Base-by-base conservation (phyloP, 2,888 invertebrate genomes). In the Drosophila aldrichi region DNA sequence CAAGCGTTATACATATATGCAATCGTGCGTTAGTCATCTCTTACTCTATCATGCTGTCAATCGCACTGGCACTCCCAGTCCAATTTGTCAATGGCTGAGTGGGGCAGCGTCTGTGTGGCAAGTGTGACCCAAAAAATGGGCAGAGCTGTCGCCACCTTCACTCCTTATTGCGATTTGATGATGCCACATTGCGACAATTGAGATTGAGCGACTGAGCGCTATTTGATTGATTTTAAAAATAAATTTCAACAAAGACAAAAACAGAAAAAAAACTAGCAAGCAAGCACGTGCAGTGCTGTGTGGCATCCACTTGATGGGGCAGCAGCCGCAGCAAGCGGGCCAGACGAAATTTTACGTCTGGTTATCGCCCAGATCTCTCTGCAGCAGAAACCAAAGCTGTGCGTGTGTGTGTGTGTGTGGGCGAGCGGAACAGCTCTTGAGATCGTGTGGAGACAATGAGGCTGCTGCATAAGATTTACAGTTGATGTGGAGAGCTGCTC, bases 191-290 rank as follows among this genome's bases (percentile, higher is more conserved):
- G 63, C 41, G 58, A 70, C 51, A 68, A 68, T 68, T 36, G 46
- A 44, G 56, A 52, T 44, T 54, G 70, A 62, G 44, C 58, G 61
- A 66, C 67, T 36, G 61, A 70, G 60, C 36, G 54, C 40, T 68
- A 64, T 75, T 84, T 82, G 84, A 86, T 86, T 83, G 84, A 86
- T 79, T 82, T 86, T 86, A 83, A 84, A 84, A 84, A 86, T 83
- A 86, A 70, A 72, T 75, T 77, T 65, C 43, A 43, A 38, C 49
- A 58, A 60, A 18, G 49, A 20, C 7, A 56, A 40, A 54, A 55
- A 25, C 25, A 25, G 7, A 6, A 48, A 6, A 16, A 41, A 16
- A 9, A 49, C 34, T 41, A 51, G 32, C 18, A 51, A 20, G 32
- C 46, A 61, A 70, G 71, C 78, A 78, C 78, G 74, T 78, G 74